Percentiles rank a stretch among this genome's conserved stretches.
These are phyloP conservation scores for Heteronetta atricapilla DNA, from an alignment of 2,113 vertebrate species.

Conservation along the genomic window DNA sequence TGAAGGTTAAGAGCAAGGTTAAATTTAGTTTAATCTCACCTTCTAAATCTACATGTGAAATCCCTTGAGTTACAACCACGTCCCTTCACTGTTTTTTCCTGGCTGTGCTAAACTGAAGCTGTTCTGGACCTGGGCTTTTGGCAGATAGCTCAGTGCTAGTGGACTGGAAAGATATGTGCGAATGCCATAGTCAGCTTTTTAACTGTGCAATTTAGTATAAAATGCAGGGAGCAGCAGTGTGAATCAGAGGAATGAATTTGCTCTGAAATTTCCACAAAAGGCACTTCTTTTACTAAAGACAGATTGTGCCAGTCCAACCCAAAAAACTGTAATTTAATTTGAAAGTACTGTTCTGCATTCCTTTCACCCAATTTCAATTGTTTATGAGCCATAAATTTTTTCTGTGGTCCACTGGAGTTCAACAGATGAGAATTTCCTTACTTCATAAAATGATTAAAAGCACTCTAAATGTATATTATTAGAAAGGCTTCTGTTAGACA, in stretches of 20 bases:
- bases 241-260: constrained; percentile 16
- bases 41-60: not conserved
- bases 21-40: not conserved
- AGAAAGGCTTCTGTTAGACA: not conserved
- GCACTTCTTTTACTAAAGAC: constrained; percentile 30
- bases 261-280: constrained; percentile 7
- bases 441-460: constrained; percentile 53
- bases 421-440: constrained; percentile 47
- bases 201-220: not conserved
- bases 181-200: constrained; percentile 28
- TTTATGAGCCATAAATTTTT: constrained; percentile 42
- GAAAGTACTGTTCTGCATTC: constrained; percentile 28
- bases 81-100: not conserved
- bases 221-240: constrained; percentile 13
- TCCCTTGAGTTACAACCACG: not conserved
- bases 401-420: constrained; percentile 45
- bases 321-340: constrained; percentile 68
- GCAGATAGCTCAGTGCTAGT: not conserved
- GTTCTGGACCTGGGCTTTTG: not conserved
- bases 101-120: not conserved
- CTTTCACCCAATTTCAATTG: constrained; percentile 19
- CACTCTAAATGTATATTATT: not conserved
- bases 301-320: constrained; percentile 55
- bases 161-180: not conserved
- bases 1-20: not conserved